These are phyloP conservation scores for Ramphastos sulfuratus DNA, from an alignment of 2,113 vertebrate genomes.

Conservation along the genomic window DNA sequence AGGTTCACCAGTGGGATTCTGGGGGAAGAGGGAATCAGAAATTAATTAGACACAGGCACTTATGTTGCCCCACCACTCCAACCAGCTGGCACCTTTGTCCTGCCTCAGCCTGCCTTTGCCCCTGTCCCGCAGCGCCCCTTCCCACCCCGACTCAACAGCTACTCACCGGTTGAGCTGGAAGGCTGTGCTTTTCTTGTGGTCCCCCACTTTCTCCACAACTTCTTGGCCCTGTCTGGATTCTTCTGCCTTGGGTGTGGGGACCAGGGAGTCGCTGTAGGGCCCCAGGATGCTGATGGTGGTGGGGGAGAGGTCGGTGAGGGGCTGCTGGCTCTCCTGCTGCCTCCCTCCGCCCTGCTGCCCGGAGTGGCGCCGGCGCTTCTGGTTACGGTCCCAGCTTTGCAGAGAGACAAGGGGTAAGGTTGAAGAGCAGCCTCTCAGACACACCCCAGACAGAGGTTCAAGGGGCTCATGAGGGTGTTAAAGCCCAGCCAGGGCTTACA, in stretches of 20 bases:
- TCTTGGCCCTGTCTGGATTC: constrained; percentile 69
- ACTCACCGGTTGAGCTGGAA: constrained; percentile 83
- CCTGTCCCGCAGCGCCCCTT: background rate
- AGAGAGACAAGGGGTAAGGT: background rate
- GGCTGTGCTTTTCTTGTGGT: constrained; percentile 54
- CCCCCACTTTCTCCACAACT: constrained; percentile 44
- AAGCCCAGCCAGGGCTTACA: background rate
- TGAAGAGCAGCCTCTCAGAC: background rate
- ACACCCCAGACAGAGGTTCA: background rate
- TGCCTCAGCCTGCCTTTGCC: background rate
- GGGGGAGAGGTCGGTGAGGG: constrained; percentile 79
- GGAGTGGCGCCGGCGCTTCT: constrained; percentile 78
- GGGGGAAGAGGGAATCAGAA: constrained; percentile 21
- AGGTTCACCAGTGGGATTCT: constrained; percentile 86
- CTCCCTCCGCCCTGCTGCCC: constrained; percentile 76
- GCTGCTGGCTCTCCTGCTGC: constrained; percentile 82
- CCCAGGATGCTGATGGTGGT: constrained; percentile 79
- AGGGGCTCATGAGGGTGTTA: background rate
- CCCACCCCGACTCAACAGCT: background rate
- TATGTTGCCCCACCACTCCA: fast-evolving
- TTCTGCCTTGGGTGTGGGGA: constrained; percentile 65
- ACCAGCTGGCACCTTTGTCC: fast-evolving
- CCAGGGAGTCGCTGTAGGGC: constrained; percentile 70
- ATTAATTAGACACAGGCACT: background rate
- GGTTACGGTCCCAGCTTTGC: constrained; percentile 81